Evolutionary conservation across 2,888 invertebrate genomes (phyloP).

Genomic region (Chrysomela aeneicollis): DNA sequence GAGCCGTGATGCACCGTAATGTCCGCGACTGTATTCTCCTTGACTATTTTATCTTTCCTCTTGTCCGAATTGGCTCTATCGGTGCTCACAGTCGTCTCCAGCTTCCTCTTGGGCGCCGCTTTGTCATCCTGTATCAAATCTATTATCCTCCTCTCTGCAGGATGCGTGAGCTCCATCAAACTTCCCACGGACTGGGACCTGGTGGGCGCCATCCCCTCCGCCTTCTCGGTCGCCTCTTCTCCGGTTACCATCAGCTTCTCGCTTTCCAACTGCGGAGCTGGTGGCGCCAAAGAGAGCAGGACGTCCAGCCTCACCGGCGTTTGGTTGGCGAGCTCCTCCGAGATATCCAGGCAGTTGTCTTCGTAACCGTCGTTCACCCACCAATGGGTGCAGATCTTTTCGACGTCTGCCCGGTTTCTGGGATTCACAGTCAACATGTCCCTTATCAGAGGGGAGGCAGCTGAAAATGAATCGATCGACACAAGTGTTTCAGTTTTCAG

Average conservation of each 20-base stretch:
- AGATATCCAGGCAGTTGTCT: constrained; percentile 82
- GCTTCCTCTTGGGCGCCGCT: constrained; percentile 75
- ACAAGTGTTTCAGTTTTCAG: neutral
- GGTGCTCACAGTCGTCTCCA: constrained; percentile 78
- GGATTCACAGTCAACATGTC: constrained; percentile 96
- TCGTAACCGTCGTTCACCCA: constrained; percentile 93
- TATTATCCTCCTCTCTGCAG: constrained; percentile 76
- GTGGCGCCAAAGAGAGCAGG: constrained; percentile 83
- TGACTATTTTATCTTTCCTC: constrained; percentile 70
- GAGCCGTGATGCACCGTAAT: constrained; percentile 55
- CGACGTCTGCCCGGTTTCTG: constrained; percentile 86
- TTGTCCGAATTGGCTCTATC: constrained; percentile 64
- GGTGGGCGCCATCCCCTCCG: constrained; percentile 59
- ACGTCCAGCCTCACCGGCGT: constrained; percentile 85
- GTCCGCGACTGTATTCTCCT: constrained; percentile 60
- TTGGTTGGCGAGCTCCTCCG: constrained; percentile 88
- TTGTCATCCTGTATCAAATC: constrained; percentile 72
- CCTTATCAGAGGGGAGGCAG: constrained; percentile 91
- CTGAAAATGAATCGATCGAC: constrained; percentile 63
- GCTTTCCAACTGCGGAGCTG: constrained; percentile 75
- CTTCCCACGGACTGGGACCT: constrained; percentile 76
- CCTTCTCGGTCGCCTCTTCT: constrained; percentile 54
- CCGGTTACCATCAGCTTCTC: constrained; percentile 77
- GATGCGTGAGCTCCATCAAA: constrained; percentile 74
- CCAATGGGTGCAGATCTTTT: constrained; percentile 94